Evolutionary conservation across 2,888 invertebrate genomes (phyloP).

Genomic region (Leucozona laternaria): DNA sequence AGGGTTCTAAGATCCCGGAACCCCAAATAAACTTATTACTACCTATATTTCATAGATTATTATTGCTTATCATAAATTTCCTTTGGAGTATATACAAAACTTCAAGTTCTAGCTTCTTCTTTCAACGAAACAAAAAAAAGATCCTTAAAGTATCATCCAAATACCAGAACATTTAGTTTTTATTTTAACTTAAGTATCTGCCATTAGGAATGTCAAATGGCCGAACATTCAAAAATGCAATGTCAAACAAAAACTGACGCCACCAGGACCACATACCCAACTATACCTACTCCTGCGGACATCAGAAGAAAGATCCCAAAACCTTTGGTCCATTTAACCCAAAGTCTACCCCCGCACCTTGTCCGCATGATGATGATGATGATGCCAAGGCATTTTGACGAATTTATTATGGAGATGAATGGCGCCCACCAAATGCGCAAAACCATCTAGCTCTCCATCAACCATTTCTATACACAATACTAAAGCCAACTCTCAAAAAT

Average conservation of each 20-base stretch:
- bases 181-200: conserved; percentile 45
- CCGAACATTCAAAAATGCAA: conserved; percentile 65
- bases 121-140: neutral
- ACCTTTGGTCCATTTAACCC: conserved; percentile 18
- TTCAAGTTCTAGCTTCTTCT: neutral
- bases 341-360: conserved; percentile 9
- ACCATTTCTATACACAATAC: no score
- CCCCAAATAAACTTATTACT: no score
- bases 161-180: conserved; percentile 67
- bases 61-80: no score
- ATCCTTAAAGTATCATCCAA: conserved; percentile 19
- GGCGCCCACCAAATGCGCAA: conserved; percentile 81
- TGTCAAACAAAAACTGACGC: conserved; percentile 60
- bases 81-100: no score
- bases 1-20: no score
- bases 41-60: no score
- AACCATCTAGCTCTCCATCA: conserved; percentile 2
- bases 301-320: neutral
- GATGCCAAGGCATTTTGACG: conserved; percentile 78
- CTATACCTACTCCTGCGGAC: neutral
- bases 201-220: conserved; percentile 65
- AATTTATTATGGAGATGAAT: conserved; percentile 82
- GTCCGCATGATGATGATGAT: neutral
- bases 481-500: conserved; percentile 49
- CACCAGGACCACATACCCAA: conserved; percentile 71